These are phyloP conservation scores for Drosophila erecta DNA, from an alignment of 1,140 invertebrate genomes.

Conservation along the genomic window DNA sequence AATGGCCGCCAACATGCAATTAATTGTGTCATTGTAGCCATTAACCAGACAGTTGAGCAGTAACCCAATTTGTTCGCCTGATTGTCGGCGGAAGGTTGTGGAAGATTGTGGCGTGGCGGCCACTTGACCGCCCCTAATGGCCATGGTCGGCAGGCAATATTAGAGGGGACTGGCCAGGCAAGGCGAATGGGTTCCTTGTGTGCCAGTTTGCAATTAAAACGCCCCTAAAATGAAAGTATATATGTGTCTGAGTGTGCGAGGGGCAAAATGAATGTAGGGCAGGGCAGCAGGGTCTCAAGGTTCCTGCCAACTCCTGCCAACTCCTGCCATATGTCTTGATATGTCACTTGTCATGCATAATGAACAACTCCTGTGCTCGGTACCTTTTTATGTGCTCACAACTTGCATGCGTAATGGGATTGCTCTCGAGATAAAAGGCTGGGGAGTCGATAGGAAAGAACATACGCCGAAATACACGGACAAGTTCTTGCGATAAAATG, in stretches of 20 bases:
- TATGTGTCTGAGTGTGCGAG: not conserved
- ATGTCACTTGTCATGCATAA: slow-evolving; percentile 77
- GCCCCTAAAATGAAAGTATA: slow-evolving; percentile 55
- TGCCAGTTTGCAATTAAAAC: slow-evolving; percentile 76
- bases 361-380: slow-evolving; percentile 30
- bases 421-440: slow-evolving; percentile 33
- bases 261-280: not conserved
- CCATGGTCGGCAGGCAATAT: slow-evolving; percentile 31
- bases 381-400: slow-evolving; percentile 17
- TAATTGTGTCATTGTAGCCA: slow-evolving; percentile 82
- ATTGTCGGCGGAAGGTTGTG: slow-evolving; percentile 46
- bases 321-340: slow-evolving; percentile 66
- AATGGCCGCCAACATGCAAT: slow-evolving; percentile 74
- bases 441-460: not conserved
- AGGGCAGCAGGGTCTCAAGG: slow-evolving; percentile 25
- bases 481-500: slow-evolving; percentile 29
- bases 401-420: slow-evolving; percentile 61
- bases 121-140: slow-evolving; percentile 69
- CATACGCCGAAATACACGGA: not conserved
- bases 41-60: slow-evolving; percentile 82
- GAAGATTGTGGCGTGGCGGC: not conserved
- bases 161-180: slow-evolving; percentile 34
- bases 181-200: slow-evolving; percentile 44
- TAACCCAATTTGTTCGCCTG: slow-evolving; percentile 79
- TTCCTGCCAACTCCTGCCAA: slow-evolving; percentile 37